Conservation (phyloP, 2,797 vertebrate species). For the Philypnodon macrostomus region DNA sequence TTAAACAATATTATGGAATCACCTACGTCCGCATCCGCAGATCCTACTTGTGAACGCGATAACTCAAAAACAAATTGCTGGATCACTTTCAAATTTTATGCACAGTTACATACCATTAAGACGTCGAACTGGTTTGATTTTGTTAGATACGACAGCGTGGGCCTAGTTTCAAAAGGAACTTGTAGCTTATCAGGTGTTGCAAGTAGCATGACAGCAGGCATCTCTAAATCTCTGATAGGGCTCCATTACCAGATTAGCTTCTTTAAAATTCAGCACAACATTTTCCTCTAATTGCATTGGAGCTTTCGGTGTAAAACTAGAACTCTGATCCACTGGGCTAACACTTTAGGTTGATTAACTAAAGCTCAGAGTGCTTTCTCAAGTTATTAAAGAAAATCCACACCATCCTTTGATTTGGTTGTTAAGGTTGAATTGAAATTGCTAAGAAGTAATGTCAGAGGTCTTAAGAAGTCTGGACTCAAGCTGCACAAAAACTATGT, state of each 20-base stretch:
- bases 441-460: too few species aligned
- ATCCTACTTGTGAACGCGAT: too few species aligned
- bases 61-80: too few species aligned
- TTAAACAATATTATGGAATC: too few species aligned
- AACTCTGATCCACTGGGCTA: conserved; percentile 20
- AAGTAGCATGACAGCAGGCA: conserved; percentile 6
- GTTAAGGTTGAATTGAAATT: too few species aligned
- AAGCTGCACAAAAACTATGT: too few species aligned
- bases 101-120: too few species aligned
- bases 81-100: too few species aligned
- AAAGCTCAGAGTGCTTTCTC: conserved; percentile 17
- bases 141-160: too few species aligned
- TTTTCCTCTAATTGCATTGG: conserved; percentile 17
- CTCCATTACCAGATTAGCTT: conserved; percentile 12
- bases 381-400: conserved; percentile 39
- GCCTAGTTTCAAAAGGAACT: conserved; percentile 6
- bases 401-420: conserved; percentile 11
- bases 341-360: conserved; percentile 30
- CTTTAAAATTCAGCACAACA: conserved; percentile 19
- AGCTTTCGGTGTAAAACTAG: conserved; percentile 20
- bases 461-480: too few species aligned
- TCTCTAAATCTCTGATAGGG: conserved; percentile 25
- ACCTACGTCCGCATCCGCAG: too few species aligned
- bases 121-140: too few species aligned
- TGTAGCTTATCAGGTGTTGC: conserved; percentile 3